Percentiles rank a stretch among this genome's conserved stretches.
phyloP scores from a whole-genome alignment of 2,888 invertebrate species.

The Uloborus plumipes region DNA sequence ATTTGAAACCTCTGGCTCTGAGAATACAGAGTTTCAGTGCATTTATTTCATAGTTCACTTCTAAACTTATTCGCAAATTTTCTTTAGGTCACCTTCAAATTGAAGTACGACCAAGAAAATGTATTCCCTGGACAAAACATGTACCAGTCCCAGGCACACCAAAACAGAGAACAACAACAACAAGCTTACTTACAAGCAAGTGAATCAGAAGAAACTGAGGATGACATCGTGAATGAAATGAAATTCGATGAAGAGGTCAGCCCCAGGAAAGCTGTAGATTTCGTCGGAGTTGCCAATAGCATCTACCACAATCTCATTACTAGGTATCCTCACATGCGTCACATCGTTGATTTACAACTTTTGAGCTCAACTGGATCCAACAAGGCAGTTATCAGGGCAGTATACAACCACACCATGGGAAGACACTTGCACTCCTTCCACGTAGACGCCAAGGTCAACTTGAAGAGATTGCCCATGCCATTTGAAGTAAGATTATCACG shows the following conservation, averaged over 20 bases:
- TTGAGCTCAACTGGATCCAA: not conserved
- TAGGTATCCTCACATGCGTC: not conserved
- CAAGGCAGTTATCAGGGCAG: not conserved
- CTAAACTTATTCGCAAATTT: not conserved
- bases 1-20: too few species aligned
- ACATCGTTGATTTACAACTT: constrained; percentile 1
- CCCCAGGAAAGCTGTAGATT: not conserved
- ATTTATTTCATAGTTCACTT: too few species aligned
- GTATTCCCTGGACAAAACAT: not conserved
- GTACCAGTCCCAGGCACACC: not conserved
- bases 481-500: constrained; percentile 1
- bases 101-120: not conserved
- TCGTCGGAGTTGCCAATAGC: not conserved
- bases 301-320: not conserved
- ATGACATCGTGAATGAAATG: constrained; percentile 5
- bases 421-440: not conserved
- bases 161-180: not conserved
- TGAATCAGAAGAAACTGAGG: not conserved
- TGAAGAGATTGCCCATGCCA: too few species aligned
- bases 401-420: constrained; percentile 20
- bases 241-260: constrained; percentile 2
- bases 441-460: not conserved
- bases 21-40: too few species aligned
- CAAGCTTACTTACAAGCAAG: too few species aligned
- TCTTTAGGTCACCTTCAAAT: constrained; percentile 7